Evolutionary conservation across 2,888 invertebrate genomes (phyloP).

Genomic region (Galeopsomyia nigrocyanea): DNA sequence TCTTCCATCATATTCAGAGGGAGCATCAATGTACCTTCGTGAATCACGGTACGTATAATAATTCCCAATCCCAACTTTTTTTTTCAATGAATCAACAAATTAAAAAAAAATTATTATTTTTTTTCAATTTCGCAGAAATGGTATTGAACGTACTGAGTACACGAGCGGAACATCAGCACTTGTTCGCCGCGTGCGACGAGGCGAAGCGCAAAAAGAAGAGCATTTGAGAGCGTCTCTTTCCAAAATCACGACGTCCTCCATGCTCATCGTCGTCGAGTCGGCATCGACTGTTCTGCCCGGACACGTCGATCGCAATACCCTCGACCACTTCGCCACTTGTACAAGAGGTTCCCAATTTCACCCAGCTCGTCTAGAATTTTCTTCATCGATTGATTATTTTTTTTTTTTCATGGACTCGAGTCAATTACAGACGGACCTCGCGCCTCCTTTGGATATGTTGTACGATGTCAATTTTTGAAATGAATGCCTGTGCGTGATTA

Average conservation of each 20-base stretch:
- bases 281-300: neutral
- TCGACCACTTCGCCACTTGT: constrained; percentile 52
- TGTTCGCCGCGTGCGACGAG: constrained; percentile 68
- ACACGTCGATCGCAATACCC: neutral
- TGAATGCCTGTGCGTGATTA: no score
- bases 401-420: neutral
- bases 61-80: neutral
- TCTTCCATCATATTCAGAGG: constrained; percentile 60
- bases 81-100: neutral
- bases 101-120: neutral
- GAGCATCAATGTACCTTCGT: constrained; percentile 52
- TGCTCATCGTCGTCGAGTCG: constrained; percentile 19
- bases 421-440: constrained; percentile 31
- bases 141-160: constrained; percentile 72
- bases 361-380: constrained; percentile 37
- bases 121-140: constrained; percentile 26
- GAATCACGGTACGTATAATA: constrained; percentile 52
- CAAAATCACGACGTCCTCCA: constrained; percentile 53
- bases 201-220: constrained; percentile 63
- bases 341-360: constrained; percentile 40
- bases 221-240: constrained; percentile 64
- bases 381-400: no score
- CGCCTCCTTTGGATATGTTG: constrained; percentile 25
- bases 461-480: neutral
- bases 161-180: constrained; percentile 73